These are phyloP conservation scores for Eumeta japonica DNA, from an alignment of 1,140 invertebrate species.

Conservation along the genomic window DNA sequence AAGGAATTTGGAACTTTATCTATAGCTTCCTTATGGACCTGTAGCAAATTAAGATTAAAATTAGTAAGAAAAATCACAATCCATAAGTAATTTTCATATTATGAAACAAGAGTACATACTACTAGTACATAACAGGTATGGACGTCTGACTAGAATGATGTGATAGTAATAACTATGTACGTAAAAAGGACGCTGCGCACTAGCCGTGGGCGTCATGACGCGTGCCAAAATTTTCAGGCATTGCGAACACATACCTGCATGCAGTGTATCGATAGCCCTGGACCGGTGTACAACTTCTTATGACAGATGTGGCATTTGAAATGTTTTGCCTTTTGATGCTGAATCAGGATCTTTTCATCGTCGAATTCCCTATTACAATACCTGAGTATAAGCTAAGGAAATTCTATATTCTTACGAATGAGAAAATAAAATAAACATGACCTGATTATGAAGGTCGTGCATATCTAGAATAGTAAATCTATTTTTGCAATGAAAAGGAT, in stretches of 20 bases:
- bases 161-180: no score
- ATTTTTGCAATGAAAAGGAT: conserved; percentile 70
- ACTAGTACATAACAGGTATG: no score
- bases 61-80: background rate
- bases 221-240: conserved; percentile 33
- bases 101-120: no score
- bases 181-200: conserved; percentile 29
- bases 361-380: conserved; percentile 99
- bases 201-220: conserved; percentile 37
- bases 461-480: background rate
- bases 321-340: conserved; percentile 99
- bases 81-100: no score
- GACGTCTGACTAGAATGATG: no score
- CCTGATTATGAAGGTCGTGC: background rate
- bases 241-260: conserved; percentile 88
- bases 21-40: conserved; percentile 99
- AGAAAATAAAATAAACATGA: background rate
- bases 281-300: conserved; percentile 98
- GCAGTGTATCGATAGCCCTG: conserved; percentile 97
- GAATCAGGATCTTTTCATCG: conserved; percentile 99
- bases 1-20: conserved; percentile 99
- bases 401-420: background rate
- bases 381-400: conserved; percentile 61
- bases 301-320: conserved; percentile 99
- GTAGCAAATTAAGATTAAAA: conserved; percentile 21